These are phyloP conservation scores for Diglossa cyanea DNA, from an alignment of 2,797 vertebrate species.

Conservation along the genomic window DNA sequence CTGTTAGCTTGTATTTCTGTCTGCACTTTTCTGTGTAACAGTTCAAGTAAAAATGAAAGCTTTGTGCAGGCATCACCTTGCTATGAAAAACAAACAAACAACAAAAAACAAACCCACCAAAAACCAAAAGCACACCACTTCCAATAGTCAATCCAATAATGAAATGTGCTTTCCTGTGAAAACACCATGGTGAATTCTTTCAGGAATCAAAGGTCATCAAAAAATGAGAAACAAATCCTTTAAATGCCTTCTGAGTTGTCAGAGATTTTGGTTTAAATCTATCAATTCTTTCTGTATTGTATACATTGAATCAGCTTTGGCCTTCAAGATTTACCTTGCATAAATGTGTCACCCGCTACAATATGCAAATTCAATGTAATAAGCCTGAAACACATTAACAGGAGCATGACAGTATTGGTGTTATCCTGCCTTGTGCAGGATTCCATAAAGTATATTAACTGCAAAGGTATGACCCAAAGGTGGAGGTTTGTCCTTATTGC, in stretches of 20 bases:
- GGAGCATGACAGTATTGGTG: background rate
- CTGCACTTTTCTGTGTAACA: background rate
- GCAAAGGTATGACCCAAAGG: background rate
- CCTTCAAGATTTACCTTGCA: background rate
- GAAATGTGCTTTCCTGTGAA: background rate
- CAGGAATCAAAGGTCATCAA: background rate
- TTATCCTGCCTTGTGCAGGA: background rate
- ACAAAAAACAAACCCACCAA: background rate
- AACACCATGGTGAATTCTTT: background rate
- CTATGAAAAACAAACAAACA: background rate
- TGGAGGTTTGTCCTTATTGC: background rate
- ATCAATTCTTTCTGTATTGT: background rate
- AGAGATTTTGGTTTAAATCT: background rate
- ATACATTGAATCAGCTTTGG: background rate
- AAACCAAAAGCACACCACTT: background rate
- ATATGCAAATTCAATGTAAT: background rate
- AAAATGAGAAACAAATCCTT: background rate
- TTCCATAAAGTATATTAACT: background rate
- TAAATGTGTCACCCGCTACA: background rate
- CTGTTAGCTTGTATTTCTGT: background rate
- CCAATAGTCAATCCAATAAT: background rate
- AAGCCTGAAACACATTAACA: background rate
- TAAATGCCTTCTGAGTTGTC: background rate
- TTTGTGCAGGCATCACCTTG: background rate
- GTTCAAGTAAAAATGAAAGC: background rate